Conservation (phyloP, 2,113 vertebrate species). For the Chaetorhynchus papuensis region DNA sequence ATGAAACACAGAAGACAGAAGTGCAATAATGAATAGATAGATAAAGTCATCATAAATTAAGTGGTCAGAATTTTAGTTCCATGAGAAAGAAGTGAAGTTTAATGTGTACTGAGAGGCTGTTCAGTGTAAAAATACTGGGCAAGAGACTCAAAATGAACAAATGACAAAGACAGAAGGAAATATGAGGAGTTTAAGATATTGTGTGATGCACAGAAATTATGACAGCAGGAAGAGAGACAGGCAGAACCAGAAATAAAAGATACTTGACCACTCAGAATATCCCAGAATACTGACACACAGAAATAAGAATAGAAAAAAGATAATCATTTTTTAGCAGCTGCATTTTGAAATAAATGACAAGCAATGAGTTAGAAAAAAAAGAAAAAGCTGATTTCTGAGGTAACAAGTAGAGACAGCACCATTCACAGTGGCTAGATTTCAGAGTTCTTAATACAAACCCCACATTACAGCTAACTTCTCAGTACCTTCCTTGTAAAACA, state of each 20-base stretch:
- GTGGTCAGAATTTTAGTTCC: not conserved
- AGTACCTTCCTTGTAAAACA: not conserved
- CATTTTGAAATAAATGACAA: not conserved
- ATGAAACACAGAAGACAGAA: not conserved
- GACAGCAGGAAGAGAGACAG: not conserved
- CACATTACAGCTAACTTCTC: not conserved
- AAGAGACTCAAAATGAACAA: not conserved
- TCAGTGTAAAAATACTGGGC: not conserved
- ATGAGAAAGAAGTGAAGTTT: not conserved
- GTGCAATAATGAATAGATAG: not conserved
- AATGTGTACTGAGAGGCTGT: not conserved
- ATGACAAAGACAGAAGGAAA: not conserved
- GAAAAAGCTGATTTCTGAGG: not conserved
- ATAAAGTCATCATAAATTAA: not conserved
- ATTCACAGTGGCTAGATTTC: not conserved
- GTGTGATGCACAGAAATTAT: not conserved
- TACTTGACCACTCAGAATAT: not conserved
- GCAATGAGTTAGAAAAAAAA: not conserved
- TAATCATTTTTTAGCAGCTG: not conserved
- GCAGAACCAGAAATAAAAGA: not conserved
- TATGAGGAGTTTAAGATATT: not conserved
- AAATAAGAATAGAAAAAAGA: not conserved
- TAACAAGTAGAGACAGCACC: not conserved
- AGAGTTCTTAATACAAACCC: not conserved
- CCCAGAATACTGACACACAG: not conserved